Evolutionary conservation across 2,113 vertebrate species (phyloP), one percentile per base, ranked within the genome.

Genomic region (Heptranchias perlo): DNA sequence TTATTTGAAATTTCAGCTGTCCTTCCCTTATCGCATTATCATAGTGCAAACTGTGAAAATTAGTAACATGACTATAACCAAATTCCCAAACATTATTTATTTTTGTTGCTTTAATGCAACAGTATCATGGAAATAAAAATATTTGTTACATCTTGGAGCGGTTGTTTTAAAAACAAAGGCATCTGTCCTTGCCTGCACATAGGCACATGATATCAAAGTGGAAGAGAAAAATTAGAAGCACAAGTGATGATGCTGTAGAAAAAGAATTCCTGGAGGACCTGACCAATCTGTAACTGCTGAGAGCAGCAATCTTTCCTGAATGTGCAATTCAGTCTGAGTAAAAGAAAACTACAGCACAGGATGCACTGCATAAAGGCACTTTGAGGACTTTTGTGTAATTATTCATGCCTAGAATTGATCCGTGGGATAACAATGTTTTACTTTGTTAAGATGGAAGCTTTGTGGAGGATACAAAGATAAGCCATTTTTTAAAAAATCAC

Each of bases 271-370:
- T 91, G 3, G 58, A 91, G 96, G 84, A 67, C 62, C 84, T n/a
- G 96, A 67, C 96, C 84, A 31, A 69, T 62, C 82, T 65, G 39
- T 25, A 96, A 91, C 61, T 96, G 96, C 96, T 96, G 96, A 96
- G 62, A 89, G 64, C 64, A 96, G 96, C 96, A 96, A 65, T 96
- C 47, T 95, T 69, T 95, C 44, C 18, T 95, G 44, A 95, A 95
- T 69, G 64, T 95, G 64, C 94, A 69, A 69, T 69, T 95, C 62
- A 49, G 39, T 35, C 44, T 49, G 64, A 49, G 93, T 94, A 52
- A 93, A 35, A 95, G 92, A 94, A 65, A 94, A 47, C 65, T 21
- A 95, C 47, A 73, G 65, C 64, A 52, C 94, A 69, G 39, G 11
- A 35, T 69, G 44, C 35, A 49, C 47, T 31, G 39, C 44, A 95